Percentiles rank a stretch among this genome's conserved stretches.
These are phyloP conservation scores for Sebastiscus tertius DNA, from an alignment of 2,797 vertebrate genomes.

Conservation along the genomic window DNA sequence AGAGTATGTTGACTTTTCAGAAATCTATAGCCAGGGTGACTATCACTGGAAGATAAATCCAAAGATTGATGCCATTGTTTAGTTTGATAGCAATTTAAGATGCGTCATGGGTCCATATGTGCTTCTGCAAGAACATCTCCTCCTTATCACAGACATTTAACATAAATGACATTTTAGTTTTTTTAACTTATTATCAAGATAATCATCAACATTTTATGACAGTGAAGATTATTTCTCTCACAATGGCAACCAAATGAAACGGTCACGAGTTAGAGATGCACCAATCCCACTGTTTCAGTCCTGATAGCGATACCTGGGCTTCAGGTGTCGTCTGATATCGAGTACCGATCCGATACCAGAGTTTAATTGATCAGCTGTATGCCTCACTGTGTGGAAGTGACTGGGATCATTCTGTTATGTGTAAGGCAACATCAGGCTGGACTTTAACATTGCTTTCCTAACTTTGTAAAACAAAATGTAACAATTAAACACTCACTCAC, in stretches of 20 bases:
- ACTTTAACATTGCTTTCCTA: too few relatives aligned
- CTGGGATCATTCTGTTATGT: too few relatives aligned
- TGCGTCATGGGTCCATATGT: not conserved
- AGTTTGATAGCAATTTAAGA: not conserved
- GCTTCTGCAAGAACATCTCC: not conserved
- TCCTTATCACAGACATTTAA: not conserved
- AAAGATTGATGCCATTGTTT: not conserved
- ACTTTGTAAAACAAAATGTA: too few relatives aligned
- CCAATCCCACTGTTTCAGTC: too few relatives aligned
- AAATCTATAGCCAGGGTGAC: not conserved
- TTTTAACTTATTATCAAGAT: not conserved
- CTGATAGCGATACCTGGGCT: too few relatives aligned
- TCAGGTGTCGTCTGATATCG: too few relatives aligned
- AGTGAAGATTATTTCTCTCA: not conserved
- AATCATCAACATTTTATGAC: not conserved
- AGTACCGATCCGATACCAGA: too few relatives aligned
- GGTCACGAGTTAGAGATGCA: too few relatives aligned
- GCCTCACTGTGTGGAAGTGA: too few relatives aligned
- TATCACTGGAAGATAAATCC: conserved; percentile 7
- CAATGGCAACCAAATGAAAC: not conserved
- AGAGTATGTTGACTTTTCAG: not conserved
- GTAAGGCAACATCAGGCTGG: too few relatives aligned
- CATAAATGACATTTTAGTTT: not conserved
- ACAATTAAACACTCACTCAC: too few relatives aligned
- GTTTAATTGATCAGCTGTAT: too few relatives aligned